Conservation (phyloP, 2,888 invertebrate genomes). For the Synergus japonicus region DNA sequence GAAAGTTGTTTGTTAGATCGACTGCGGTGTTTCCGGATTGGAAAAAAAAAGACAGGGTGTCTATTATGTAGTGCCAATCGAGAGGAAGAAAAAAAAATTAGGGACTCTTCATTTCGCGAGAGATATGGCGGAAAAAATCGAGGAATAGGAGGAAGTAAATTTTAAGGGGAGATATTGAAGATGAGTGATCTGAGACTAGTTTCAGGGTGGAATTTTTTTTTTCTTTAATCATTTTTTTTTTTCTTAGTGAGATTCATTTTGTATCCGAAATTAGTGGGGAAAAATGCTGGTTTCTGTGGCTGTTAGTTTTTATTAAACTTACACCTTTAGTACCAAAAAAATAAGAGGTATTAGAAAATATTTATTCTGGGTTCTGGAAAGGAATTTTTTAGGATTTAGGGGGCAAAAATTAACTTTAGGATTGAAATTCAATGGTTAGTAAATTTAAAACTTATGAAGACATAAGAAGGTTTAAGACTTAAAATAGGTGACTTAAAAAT, state of each 20-base stretch:
- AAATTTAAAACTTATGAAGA: too few species aligned
- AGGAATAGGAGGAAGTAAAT: not conserved
- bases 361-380: too few species aligned
- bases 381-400: too few species aligned
- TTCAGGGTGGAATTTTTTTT: not conserved
- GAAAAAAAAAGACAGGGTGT: conserved; percentile 11
- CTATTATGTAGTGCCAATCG: conserved; percentile 12
- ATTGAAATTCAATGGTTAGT: too few species aligned
- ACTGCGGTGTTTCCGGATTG: conserved; percentile 16
- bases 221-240: not conserved
- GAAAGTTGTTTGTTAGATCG: conserved; percentile 25
- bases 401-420: too few species aligned
- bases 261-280: not conserved
- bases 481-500: too few species aligned
- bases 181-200: not conserved
- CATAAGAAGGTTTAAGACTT: too few species aligned
- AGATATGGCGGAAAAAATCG: not conserved
- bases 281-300: too few species aligned
- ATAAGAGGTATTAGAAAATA: too few species aligned
- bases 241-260: not conserved
- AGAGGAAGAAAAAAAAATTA: conserved; percentile 33
- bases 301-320: too few species aligned
- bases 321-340: too few species aligned
- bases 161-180: not conserved
- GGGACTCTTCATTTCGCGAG: conserved; percentile 34